Base-by-base conservation (phyloP, 2,888 invertebrate species). In the Aporophyla nigra region DNA sequence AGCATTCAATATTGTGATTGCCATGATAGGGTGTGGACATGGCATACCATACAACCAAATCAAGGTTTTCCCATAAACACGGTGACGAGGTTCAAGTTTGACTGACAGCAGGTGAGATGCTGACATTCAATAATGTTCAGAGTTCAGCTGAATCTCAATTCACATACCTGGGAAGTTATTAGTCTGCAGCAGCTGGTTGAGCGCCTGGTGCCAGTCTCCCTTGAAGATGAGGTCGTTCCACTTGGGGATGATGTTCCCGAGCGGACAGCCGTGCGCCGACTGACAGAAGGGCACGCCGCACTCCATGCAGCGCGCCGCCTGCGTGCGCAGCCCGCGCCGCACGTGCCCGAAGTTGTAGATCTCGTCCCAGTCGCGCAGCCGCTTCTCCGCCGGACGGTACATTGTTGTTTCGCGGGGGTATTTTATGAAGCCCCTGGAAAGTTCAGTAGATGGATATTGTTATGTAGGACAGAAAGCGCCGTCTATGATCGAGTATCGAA, bases 191-290 rank as follows among this genome's bases (percentile, higher is more conserved):
- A 99, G 97, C 88, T 99, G 99, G 78, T 98, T 97, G 10, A 99
- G 96, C 27, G 99, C 99, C 93, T 99, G 99, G 84, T 98, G 97
- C 99, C 99, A 99, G 92, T 99, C 98, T 68, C 98, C 98, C 91
- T 98, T 97, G 97, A 98, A 99, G n/a, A 99, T 97, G 33, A 99
- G 97, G 92, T 99, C 99, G 95, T 99, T 99, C 99, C 99, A 99
- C 96, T 99, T 99, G 72, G 99, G 99, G 86, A 99, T 99, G 88
- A 99, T 99, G 95, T 99, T 99, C 53, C 99, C 99, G 58, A 99
- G 97, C 0, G 99, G 99, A 93, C 99, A 99, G 67, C 99, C 99
- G 93, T 99, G 99, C 12, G 78, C 97, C 56, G 91, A 89, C 93
- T 95, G 95, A 56, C 99, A 99, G 97, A 99, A 99, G 63, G 99